Base-by-base conservation (phyloP, 2,797 vertebrate species). In the Carduelis carduelis region DNA sequence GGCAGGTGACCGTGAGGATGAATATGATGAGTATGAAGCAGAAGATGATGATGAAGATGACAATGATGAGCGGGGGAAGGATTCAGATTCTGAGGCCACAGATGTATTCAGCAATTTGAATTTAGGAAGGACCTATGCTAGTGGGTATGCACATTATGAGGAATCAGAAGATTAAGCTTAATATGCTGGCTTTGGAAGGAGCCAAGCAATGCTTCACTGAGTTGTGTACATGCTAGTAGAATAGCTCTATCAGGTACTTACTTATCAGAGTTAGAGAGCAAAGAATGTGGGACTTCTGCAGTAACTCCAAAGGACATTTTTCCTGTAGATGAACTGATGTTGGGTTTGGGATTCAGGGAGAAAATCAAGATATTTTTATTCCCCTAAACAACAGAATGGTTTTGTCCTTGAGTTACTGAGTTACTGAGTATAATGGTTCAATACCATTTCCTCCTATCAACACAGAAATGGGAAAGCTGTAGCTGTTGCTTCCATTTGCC, bases 31-130 rank as follows among this genome's bases (percentile, higher is more conserved):
- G 0, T 97, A 98, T 0, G 98, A 99, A 2, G 98, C 98, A 1
- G 98, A 99, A 0, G 98, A 99, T 0, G 98, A 99, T 0, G 98
- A 98, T 0, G 98, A 99, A 0, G 98, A 99, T 0, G 98, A 98
- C 0, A 98, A 99, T 0, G 98, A 98, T 0, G 99, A 98, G 2
- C 98, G 97, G 1, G 98, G 98, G 3, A 98, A 98, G 2, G 98
- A 99, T 43, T 98, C 98, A 0, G 98, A 98, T 90, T 95, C 97
- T 0, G 98, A 98, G 27, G 95, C 97, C 24, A 95, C 98, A 1
- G 98, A 98, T 63, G 87, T 98, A 12, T 97, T 99, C 96, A 97
- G 98, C 80, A 97, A 91, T 92, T 97, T 99, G 79, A 99, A 98
- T 93, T 95, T 99, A 94, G 98, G 98, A 96, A 98, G 98, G 94